Evolutionary conservation across 2,797 vertebrate species (phyloP), one percentile per base, ranked within the genome.

Genomic region (Macroramphosus scolopax): DNA sequence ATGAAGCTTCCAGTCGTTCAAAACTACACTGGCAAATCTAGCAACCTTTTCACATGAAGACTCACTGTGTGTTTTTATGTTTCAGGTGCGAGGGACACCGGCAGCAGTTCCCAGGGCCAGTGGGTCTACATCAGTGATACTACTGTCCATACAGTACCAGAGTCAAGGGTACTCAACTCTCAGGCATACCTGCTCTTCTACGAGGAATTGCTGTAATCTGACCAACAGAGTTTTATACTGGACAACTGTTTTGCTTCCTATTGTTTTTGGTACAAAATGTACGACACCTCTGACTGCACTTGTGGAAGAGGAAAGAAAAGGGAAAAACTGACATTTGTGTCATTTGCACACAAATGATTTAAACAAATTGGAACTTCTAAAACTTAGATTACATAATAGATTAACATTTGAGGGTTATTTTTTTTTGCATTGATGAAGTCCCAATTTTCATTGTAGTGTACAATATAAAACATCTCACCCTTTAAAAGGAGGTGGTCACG

Each of bases 151-250:
- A 87, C 87, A 36, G 96, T 99, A 78, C 91, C 95, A 11, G 96
- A 98, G 77, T 94, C 96, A 52, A 88, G 94, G 89, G 96, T 95
- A 33, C 89, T 98, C 46, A 92, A 91, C 88, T 94, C 96, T 89
- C 96, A 99, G 89, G 96, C 96, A 1, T 99, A 99, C 80, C 90
- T 99, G 83, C 93, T 99, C 75, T 99, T 98, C 83, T 99, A 98
- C 63, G 96, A 99, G 89, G 93, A 93, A 84, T 69, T 95, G 56
- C 81, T 92, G 43, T 93, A 90, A 77, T 22, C 39, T 63, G 73
- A 66, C 67, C 8, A 3, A 37, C 31, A 22, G 20, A 11, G 8
- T 29, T 54, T 62, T 52, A 26, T 24, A 34, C 31, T 5, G 14
- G 11, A 65, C 39, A 33, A 39, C 10, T 12, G n/a, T 64, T 62